These are phyloP conservation scores for Lasioglossum villosulum DNA, from an alignment of 2,888 invertebrate species.

Conservation along the genomic window DNA sequence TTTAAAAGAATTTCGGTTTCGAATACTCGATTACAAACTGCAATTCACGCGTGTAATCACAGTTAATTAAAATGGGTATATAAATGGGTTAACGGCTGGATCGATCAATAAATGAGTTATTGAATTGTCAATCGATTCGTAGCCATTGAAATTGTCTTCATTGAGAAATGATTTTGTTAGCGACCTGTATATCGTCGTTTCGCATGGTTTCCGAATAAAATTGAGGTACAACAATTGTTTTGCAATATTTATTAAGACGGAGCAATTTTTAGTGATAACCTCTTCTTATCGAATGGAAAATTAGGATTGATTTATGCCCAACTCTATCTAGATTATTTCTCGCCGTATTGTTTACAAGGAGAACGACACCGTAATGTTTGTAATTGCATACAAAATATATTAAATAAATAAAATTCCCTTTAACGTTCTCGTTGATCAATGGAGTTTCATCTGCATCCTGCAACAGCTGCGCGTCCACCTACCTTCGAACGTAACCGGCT, in stretches of 20 bases:
- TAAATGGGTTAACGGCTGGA: neutral
- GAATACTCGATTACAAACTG: neutral
- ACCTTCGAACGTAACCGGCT: slow-evolving; percentile 20
- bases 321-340: neutral
- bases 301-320: neutral
- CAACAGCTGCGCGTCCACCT: slow-evolving; percentile 13
- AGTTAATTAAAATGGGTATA: neutral
- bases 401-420: neutral
- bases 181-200: too few relatives aligned
- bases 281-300: neutral
- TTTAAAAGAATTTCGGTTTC: neutral
- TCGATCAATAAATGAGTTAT: neutral
- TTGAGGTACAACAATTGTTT: neutral
- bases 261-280: neutral
- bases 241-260: too few relatives aligned
- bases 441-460: neutral
- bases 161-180: neutral
- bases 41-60: neutral
- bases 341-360: neutral
- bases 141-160: neutral
- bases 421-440: neutral
- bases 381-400: neutral
- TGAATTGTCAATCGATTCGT: neutral
- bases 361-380: neutral
- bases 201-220: neutral